These are phyloP conservation scores for Hoplias malabaricus DNA, from an alignment of 2,113 vertebrate genomes.

Conservation along the genomic window DNA sequence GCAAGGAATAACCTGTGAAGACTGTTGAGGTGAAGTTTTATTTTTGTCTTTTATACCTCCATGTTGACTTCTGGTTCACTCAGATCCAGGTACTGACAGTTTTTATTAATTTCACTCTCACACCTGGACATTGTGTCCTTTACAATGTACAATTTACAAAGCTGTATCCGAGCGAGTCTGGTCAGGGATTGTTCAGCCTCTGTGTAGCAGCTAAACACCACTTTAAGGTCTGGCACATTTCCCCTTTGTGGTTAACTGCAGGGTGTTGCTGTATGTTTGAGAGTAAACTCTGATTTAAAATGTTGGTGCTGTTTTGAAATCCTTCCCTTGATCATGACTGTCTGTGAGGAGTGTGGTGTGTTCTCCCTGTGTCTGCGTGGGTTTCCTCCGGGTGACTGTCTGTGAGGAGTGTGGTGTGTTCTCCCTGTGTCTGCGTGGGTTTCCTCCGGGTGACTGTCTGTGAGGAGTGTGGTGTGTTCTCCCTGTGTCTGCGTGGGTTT, in stretches of 20 bases:
- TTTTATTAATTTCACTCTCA: not conserved
- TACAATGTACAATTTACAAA: not conserved
- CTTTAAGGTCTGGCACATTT: not conserved
- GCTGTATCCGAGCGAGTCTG: not conserved
- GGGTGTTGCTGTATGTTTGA: not conserved
- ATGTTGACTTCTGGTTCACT: not conserved
- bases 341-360: too few relatives aligned
- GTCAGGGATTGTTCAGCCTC: not conserved
- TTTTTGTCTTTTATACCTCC: too few relatives aligned
- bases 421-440: too few relatives aligned
- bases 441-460: too few relatives aligned
- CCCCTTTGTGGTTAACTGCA: not conserved
- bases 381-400: too few relatives aligned
- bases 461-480: too few relatives aligned
- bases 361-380: too few relatives aligned
- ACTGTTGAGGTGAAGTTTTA: too few relatives aligned
- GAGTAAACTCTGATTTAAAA: not conserved
- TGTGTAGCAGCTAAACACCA: not conserved
- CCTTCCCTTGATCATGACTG: not conserved
- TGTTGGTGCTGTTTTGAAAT: not conserved
- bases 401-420: too few relatives aligned
- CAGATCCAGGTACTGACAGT: not conserved
- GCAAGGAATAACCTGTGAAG: too few relatives aligned
- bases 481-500: too few relatives aligned
- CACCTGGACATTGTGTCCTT: not conserved